Evolutionary conservation across 2,888 invertebrate genomes (phyloP), one percentile per base, ranked within the genome.

Genomic region (Drosophila putrida): DNA sequence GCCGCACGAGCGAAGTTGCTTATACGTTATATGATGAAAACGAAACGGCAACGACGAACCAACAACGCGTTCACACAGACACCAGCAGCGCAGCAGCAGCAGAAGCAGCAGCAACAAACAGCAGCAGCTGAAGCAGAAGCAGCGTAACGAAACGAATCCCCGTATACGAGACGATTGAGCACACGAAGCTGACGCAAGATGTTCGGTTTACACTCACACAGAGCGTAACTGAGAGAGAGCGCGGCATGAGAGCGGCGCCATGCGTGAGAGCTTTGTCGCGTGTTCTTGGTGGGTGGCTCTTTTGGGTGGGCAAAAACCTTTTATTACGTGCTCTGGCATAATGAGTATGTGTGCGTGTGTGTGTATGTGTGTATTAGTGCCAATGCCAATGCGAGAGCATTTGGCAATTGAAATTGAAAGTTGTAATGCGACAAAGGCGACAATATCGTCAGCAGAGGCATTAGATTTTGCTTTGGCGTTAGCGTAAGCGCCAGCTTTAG

Each of bases 11-110:
- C 85, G 65, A 80, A 78, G 80, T 71, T 74, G 85, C 84, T 87
- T 89, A 71, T 82, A 82, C 80, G 89, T 91, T 90, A 87, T 85
- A 88, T 89, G 85, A 89, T 87, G 89, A 84, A 84, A 83, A 90
- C 83, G 78, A 80, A 85, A 79, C 82, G 73, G 77, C 65, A 65
- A 36, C 57, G 46, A 63, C 63, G 59, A 76, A 50, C 83, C 70
- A 80, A 60, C 64, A 64, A 61, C 70, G 74, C 75, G 63, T 55
- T 66, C 69, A 69, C 58, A 51, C 60, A 63, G 63, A 73, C 72
- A 71, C 77, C 62, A 74, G 44, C 63, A 53, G 51, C 75, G 51
- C 62, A 78, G 47, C 78, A 60, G 20, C 58, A 63, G 27, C 63
- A 55, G 28, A 66, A 75, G 44, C 57, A 57, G 41, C 57, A 70